These are phyloP conservation scores for Lampropteryx suffumata DNA, from an alignment of 2,888 invertebrate species.

Conservation along the genomic window DNA sequence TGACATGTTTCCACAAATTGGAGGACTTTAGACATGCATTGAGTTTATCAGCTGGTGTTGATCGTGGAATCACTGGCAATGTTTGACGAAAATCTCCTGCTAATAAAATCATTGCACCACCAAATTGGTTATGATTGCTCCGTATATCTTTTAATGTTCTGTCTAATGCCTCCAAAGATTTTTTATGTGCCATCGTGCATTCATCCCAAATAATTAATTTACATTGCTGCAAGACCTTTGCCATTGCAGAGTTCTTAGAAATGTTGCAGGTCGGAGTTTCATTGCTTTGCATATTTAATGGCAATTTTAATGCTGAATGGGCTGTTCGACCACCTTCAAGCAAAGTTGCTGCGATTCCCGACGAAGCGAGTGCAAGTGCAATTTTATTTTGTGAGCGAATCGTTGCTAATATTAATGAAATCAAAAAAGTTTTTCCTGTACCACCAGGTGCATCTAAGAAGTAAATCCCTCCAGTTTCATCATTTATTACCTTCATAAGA, in stretches of 20 bases:
- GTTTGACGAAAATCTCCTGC: conserved; percentile 25
- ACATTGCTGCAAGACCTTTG: conserved; percentile 28
- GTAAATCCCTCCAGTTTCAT: conserved; percentile 33
- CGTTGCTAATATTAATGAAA: conserved; percentile 36
- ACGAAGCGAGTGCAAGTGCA: conserved; percentile 40
- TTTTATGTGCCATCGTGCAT: conserved; percentile 40
- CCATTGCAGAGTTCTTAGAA: conserved; percentile 34
- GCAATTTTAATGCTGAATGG: conserved; percentile 43
- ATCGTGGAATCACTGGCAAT: conserved; percentile 24
- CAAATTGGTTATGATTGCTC: conserved; percentile 10
- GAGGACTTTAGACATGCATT: conserved; percentile 22
- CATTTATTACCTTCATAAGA: conserved; percentile 20
- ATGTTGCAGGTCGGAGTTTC: conserved; percentile 39
- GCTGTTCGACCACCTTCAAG: conserved; percentile 40
- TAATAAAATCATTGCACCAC: conserved; percentile 22
- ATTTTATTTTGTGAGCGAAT: conserved; percentile 35
- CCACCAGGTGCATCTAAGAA: conserved; percentile 27
- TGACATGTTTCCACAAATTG: conserved; percentile 13
- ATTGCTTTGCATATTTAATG: conserved; percentile 38
- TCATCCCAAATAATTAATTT: conserved; percentile 41
- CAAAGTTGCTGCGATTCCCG: conserved; percentile 39
- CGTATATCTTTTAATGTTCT: conserved; percentile 38
- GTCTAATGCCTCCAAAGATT: conserved; percentile 35
- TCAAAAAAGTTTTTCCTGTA: conserved; percentile 37
- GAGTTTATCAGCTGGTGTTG: conserved; percentile 22